These are phyloP conservation scores for Mirounga angustirostris DNA, from an alignment of 2,113 vertebrate genomes.

Conservation along the genomic window DNA sequence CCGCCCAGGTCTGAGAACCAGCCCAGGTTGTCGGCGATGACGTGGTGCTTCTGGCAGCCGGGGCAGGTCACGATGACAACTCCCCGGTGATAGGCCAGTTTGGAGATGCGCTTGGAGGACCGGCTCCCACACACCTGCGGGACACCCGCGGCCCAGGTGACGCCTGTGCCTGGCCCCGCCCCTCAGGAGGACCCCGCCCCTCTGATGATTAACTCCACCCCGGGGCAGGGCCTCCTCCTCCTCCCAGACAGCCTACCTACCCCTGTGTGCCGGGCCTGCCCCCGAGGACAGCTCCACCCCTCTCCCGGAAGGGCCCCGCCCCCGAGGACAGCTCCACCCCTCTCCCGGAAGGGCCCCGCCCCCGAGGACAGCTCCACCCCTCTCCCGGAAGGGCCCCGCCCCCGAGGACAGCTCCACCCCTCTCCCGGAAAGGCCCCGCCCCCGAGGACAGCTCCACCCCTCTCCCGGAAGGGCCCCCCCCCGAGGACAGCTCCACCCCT, in stretches of 20 bases:
- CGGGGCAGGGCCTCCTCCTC: not conserved
- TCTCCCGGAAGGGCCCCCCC: too few species aligned
- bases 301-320: not conserved
- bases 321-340: not conserved
- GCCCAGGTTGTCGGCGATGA: slow-evolving; percentile 96
- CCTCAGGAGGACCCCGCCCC: not conserved
- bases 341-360: not conserved
- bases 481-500: too few species aligned
- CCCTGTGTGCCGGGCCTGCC: not conserved
- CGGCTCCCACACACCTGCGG: slow-evolving; percentile 93
- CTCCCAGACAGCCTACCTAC: not conserved
- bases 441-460: not conserved
- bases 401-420: not conserved
- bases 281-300: not conserved
- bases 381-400: not conserved
- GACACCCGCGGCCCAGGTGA: not conserved
- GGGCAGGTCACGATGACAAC: slow-evolving; percentile 96
- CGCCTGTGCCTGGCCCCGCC: not conserved
- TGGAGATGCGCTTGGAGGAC: slow-evolving; percentile 94
- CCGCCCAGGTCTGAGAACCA: slow-evolving; percentile 97
- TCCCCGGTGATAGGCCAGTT: slow-evolving; percentile 92
- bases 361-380: not conserved
- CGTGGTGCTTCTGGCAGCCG: slow-evolving; percentile 94
- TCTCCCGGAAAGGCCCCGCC: not conserved
- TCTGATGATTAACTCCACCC: not conserved